Evolutionary conservation across 2,797 vertebrate species (phyloP).

Genomic region (Oryzias sinensis): DNA sequence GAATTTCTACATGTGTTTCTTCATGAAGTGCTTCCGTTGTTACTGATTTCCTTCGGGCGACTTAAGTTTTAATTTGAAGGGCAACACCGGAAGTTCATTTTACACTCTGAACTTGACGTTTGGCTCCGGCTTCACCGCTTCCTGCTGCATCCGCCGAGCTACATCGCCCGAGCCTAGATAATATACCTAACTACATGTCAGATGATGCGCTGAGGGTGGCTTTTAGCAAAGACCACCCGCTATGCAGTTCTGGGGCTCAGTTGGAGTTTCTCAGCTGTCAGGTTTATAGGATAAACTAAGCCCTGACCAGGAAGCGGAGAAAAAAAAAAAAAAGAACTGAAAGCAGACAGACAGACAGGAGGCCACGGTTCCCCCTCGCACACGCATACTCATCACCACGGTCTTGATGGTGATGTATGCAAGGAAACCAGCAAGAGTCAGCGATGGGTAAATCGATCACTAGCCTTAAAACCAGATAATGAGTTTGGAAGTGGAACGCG

Average conservation of each 20-base stretch:
- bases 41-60: too few relatives aligned
- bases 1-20: too few relatives aligned
- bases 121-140: conserved; percentile 4
- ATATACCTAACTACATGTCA: conserved; percentile 38
- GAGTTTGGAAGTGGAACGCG: rapidly evolving
- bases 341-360: conserved; percentile 58
- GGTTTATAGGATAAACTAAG: conserved; percentile 21
- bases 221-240: conserved; percentile 53
- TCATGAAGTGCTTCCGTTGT: too few relatives aligned
- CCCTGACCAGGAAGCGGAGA: conserved; percentile 50
- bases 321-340: conserved; percentile 12
- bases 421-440: conserved; percentile 99
- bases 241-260: conserved; percentile 57
- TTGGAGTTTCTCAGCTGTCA: conserved; percentile 42
- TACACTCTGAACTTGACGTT: background rate
- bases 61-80: conserved; percentile 17
- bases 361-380: conserved; percentile 80
- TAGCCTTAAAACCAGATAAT: conserved; percentile 4
- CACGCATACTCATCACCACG: conserved; percentile 87
- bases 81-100: background rate
- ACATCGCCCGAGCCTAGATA: conserved; percentile 45
- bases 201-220: conserved; percentile 62
- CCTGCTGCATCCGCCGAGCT: conserved; percentile 45
- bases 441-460: conserved; percentile 91
- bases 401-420: conserved; percentile 99